Evolutionary conservation across 2,888 invertebrate genomes (phyloP), one percentile per base, ranked within the genome.

Genomic region (Tenodera sinensis): DNA sequence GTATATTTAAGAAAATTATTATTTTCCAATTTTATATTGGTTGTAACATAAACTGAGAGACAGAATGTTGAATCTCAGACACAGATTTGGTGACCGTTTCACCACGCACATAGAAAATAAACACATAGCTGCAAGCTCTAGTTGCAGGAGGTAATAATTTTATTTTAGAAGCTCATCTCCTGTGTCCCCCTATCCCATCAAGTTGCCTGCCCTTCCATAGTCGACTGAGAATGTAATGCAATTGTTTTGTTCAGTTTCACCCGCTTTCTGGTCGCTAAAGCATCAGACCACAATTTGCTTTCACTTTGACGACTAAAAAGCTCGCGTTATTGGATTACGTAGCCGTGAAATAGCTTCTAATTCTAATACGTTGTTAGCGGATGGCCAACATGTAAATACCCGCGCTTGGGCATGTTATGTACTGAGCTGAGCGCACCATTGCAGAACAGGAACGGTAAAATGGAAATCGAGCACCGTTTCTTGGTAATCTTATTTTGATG

Each of bases 241-340:
- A 87, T 87, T 87, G 87, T 87, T 87, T 87, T 87, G 87, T 87
- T 42, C 87, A 34, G 87, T 87, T 87, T 87, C 87, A 82, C 87
- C 47, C 47, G 85, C n/a, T n/a, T 25, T 47, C 42, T 42, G 83
- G 82, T 83, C 82, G 83, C 34, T 83, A 83, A 83, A 83, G 87
- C 83, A n/a, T 28, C 3, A 71, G 83, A 87, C 87, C 87, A 83
- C 87, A 87, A 83, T 87, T 87, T 87, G 87, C 87, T 87, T 87
- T 87, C 87, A 87, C 87, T 87, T 87, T 87, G 87, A 87, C 82
- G 30, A 83, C 30, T 87, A 87, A 87, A 87, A 87, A 87, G 87
- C 87, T 82, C 87, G n/a, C 42, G 27, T 87, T 87, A 87, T 87
- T 87, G 87, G 87, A 87, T 87, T 87, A 87, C 87, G 83, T 27